Evolutionary conservation across 2,113 vertebrate genomes (phyloP).

Genomic region (Panurus biarmicus): DNA sequence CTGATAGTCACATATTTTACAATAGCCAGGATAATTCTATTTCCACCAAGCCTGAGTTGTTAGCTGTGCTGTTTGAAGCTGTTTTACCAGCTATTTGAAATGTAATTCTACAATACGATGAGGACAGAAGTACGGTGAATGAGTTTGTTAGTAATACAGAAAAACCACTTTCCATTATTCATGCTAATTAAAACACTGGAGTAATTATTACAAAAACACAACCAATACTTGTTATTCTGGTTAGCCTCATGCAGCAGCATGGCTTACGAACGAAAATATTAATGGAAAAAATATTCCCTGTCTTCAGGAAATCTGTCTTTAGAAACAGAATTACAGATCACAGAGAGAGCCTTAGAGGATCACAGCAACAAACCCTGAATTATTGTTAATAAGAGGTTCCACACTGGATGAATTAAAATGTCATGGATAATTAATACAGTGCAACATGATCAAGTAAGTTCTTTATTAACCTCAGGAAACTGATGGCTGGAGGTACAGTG

Average conservation of each 20-base stretch:
- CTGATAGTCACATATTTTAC: neutral
- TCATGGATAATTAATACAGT: constrained; percentile 45
- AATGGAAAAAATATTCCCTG: neutral
- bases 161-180: neutral
- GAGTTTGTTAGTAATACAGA: neutral
- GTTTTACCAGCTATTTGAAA: neutral
- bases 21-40: neutral
- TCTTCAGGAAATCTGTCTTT: neutral
- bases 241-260: neutral
- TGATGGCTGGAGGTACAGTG: constrained; percentile 2
- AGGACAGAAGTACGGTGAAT: neutral
- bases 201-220: neutral
- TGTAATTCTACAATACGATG: neutral
- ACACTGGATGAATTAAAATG: constrained; percentile 10
- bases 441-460: constrained; percentile 36
- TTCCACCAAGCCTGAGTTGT: neutral
- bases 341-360: neutral
- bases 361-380: neutral
- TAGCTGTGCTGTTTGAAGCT: neutral
- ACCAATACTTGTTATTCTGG: neutral
- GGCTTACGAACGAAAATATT: neutral
- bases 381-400: constrained; percentile 13
- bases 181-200: neutral
- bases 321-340: constrained; percentile 31
- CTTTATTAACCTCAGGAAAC: constrained; percentile 39